These are phyloP conservation scores for Kradibia gibbosae DNA, from an alignment of 1,140 invertebrate genomes.

Conservation along the genomic window DNA sequence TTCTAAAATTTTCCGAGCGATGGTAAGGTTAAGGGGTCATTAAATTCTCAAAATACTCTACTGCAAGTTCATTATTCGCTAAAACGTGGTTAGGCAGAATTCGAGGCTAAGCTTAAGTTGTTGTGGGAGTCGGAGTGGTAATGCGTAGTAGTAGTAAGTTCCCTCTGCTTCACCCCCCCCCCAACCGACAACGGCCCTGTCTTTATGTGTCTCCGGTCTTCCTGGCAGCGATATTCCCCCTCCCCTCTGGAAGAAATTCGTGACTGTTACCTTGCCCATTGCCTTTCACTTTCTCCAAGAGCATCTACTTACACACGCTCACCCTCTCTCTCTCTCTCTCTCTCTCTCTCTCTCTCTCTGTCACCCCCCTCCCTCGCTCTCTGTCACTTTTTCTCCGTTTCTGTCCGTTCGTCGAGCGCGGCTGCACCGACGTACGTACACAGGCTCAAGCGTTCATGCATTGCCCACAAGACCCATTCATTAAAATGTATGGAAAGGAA, in stretches of 20 bases:
- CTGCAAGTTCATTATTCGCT: not conserved
- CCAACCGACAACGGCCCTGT: not conserved
- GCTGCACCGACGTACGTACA: not conserved
- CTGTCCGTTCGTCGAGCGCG: too few relatives aligned
- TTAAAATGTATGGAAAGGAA: constrained; percentile 2
- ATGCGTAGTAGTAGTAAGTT: not conserved
- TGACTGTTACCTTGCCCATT: constrained; percentile 43
- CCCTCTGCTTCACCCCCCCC: not conserved
- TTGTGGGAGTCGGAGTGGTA: constrained; percentile 8
- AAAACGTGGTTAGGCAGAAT: not conserved
- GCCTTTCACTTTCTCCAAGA: constrained; percentile 45
- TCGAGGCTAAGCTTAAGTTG: constrained; percentile 27
- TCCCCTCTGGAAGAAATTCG: constrained; percentile 26
- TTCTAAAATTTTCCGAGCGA: too few relatives aligned
- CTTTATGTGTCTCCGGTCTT: not conserved
- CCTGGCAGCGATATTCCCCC: not conserved
- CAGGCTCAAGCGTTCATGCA: not conserved
- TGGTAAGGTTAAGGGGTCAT: not conserved
- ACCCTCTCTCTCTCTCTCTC: not conserved
- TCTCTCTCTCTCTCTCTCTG: not conserved
- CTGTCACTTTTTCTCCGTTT: too few relatives aligned
- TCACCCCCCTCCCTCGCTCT: too few relatives aligned
- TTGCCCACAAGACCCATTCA: not conserved
- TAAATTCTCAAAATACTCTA: not conserved
- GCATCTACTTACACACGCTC: not conserved